Evolutionary conservation across 2,888 invertebrate genomes (phyloP).

Genomic region (Drosophila borealis): DNA sequence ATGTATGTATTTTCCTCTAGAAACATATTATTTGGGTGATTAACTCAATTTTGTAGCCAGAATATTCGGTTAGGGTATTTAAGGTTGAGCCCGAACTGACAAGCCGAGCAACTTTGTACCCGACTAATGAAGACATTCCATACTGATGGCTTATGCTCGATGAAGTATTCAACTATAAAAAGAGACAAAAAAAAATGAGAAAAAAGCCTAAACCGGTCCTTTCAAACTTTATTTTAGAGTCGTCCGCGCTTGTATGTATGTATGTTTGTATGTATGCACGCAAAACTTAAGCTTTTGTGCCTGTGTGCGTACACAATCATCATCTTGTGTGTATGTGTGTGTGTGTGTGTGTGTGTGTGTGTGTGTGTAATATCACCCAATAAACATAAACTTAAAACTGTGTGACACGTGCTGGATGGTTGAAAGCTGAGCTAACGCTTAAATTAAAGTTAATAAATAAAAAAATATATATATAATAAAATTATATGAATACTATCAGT

Average conservation of each 20-base stretch:
- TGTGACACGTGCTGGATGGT: background rate
- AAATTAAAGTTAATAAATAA: background rate
- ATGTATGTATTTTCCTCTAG: background rate
- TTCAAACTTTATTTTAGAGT: conserved; percentile 21
- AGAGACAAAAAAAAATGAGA: background rate
- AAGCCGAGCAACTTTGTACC: conserved; percentile 22
- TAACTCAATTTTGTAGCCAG: background rate
- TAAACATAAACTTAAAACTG: background rate
- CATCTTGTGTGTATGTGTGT: no score
- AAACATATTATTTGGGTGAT: background rate
- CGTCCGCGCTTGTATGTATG: background rate
- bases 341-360: background rate
- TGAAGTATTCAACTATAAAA: conserved; percentile 34
- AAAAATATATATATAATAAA: no score
- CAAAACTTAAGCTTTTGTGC: background rate
- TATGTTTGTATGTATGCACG: background rate
- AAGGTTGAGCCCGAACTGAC: conserved; percentile 7
- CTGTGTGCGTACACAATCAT: background rate
- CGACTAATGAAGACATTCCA: conserved; percentile 63
- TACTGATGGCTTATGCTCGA: conserved; percentile 39
- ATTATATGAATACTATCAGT: no score
- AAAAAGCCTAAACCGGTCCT: conserved; percentile 33
- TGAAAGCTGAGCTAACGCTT: background rate
- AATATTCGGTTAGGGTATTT: conserved; percentile 25
- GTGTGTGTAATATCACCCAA: conserved; percentile 2